Evolutionary conservation across 1,140 invertebrate species (phyloP).

Genomic region (Heliconius hewitsoni): DNA sequence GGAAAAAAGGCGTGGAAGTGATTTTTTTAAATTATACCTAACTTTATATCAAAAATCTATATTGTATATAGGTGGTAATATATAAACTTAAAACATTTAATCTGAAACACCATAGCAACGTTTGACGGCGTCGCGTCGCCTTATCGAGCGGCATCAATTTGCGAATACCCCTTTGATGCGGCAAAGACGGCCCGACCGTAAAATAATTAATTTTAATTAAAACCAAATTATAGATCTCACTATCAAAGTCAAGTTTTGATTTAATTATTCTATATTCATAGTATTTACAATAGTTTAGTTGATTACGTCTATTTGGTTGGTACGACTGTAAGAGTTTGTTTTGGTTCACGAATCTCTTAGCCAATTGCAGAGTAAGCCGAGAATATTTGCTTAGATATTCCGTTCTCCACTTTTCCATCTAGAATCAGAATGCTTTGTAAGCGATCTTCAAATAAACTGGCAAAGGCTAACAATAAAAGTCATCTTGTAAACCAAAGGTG

Average conservation of each 20-base stretch:
- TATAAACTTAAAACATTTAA: slow-evolving; percentile 4
- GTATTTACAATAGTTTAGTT: neutral
- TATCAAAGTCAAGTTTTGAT: slow-evolving; percentile 35
- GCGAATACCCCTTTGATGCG: slow-evolving; percentile 46
- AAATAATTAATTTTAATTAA: slow-evolving; percentile 56
- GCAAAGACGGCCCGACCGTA: slow-evolving; percentile 41
- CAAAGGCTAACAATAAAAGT: too few species aligned
- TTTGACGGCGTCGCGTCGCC: slow-evolving; percentile 33
- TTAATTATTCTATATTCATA: slow-evolving; percentile 20
- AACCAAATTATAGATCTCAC: slow-evolving; percentile 33
- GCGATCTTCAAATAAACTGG: too few species aligned
- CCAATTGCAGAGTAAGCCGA: too few species aligned
- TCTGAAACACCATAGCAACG: slow-evolving; percentile 29
- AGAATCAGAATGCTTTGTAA: too few species aligned
- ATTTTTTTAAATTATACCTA: neutral
- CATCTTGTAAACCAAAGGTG: too few species aligned
- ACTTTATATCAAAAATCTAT: neutral
- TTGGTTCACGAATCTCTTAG: neutral
- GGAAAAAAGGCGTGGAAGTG: too few species aligned
- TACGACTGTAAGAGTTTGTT: neutral
- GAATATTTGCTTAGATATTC: too few species aligned
- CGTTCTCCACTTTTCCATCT: too few species aligned
- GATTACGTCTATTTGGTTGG: neutral
- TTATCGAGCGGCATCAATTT: slow-evolving; percentile 46
- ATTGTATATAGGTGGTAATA: neutral